Conservation (phyloP, 2,797 vertebrate genomes). For the Poecilia wingei region DNA sequence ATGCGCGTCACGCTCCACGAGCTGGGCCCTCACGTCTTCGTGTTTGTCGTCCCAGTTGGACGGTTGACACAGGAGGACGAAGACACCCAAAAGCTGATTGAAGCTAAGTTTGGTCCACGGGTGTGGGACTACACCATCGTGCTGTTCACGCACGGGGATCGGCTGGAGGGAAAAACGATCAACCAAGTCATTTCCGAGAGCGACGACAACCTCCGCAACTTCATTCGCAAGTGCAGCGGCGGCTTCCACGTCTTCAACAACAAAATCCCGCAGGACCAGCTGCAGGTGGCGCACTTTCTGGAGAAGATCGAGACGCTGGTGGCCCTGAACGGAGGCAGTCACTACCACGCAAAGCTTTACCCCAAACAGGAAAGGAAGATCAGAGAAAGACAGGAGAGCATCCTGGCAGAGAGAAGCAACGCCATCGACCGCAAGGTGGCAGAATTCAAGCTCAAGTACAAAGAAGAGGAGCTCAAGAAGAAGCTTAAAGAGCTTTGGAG, state of each 20-base stretch:
- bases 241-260: constrained; percentile 73
- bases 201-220: constrained; percentile 55
- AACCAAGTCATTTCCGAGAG: constrained; percentile 58
- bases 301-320: constrained; percentile 66
- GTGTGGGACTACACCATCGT: constrained; percentile 73
- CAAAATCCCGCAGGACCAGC: constrained; percentile 38
- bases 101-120: constrained; percentile 60
- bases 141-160: constrained; percentile 70
- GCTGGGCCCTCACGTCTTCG: constrained; percentile 66
- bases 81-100: constrained; percentile 58
- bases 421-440: constrained; percentile 38
- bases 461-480: constrained; percentile 39
- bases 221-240: constrained; percentile 67
- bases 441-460: not conserved
- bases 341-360: constrained; percentile 45
- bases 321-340: constrained; percentile 62
- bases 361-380: constrained; percentile 53
- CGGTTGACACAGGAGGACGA: constrained; percentile 70
- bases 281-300: constrained; percentile 54
- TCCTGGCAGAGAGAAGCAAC: constrained; percentile 36
- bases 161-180: constrained; percentile 50
- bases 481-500: constrained; percentile 50
- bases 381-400: constrained; percentile 48
- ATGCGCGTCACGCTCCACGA: constrained; percentile 48
- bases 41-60: constrained; percentile 60